Conservation (phyloP, 2,888 invertebrate species). For the Theretra japonica region DNA sequence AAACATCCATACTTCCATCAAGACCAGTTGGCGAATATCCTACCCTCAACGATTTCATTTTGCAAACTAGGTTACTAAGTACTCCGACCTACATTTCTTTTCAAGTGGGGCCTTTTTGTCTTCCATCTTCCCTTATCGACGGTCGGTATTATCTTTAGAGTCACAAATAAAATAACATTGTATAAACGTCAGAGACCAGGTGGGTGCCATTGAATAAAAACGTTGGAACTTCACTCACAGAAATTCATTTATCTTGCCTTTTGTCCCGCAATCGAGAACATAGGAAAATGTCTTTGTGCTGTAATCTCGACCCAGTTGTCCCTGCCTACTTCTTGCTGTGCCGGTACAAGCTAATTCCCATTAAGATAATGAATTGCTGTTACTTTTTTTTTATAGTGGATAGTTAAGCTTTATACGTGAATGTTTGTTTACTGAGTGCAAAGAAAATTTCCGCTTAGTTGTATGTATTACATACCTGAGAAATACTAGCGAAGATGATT, state of each 20-base stretch:
- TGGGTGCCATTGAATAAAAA: conserved; percentile 57
- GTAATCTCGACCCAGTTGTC: conserved; percentile 58
- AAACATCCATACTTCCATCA: too few relatives aligned
- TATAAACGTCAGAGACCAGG: conserved; percentile 45
- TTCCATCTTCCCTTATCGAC: conserved; percentile 22
- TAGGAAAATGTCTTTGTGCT: conserved; percentile 50
- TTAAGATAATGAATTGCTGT: neutral
- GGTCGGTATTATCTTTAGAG: conserved; percentile 46
- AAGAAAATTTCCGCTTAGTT: too few relatives aligned
- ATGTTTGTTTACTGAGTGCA: neutral
- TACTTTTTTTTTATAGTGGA: neutral
- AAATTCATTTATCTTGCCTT: conserved; percentile 61
- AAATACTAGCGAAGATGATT: too few relatives aligned
- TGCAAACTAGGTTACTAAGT: conserved; percentile 22
- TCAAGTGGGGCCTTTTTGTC: conserved; percentile 14
- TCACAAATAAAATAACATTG: conserved; percentile 44
- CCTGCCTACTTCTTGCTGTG: conserved; percentile 37
- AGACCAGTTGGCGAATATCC: neutral
- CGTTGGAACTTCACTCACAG: conserved; percentile 43
- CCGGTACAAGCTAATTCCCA: conserved; percentile 23
- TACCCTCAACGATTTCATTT: conserved; percentile 17
- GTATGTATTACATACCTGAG: too few relatives aligned
- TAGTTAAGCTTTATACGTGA: neutral
- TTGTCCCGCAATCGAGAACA: conserved; percentile 57
- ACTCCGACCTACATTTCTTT: conserved; percentile 22